Evolutionary conservation across 2,113 vertebrate genomes (phyloP).

Genomic region (Gavia stellata): DNA sequence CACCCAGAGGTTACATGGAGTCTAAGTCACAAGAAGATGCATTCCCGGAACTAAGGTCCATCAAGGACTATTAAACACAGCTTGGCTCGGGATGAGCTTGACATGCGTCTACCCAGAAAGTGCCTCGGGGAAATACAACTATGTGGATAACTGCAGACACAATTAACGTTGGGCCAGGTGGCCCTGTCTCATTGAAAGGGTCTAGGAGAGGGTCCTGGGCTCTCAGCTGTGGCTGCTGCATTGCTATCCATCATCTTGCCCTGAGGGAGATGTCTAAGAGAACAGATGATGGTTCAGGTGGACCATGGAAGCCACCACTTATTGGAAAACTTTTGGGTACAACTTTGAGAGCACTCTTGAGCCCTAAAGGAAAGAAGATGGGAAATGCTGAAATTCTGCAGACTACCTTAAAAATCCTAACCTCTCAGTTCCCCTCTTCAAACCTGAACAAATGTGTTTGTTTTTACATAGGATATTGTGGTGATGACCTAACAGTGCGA

Average conservation of each 20-base stretch:
- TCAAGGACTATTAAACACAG: neutral
- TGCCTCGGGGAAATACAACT: neutral
- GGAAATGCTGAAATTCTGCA: neutral
- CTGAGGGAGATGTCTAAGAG: neutral
- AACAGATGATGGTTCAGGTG: neutral
- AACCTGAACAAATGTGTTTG: neutral
- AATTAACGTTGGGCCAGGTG: neutral
- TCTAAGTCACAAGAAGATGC: neutral
- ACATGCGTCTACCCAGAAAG: neutral
- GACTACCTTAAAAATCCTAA: neutral
- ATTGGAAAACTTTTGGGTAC: neutral
- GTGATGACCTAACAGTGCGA: neutral
- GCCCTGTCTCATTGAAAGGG: neutral
- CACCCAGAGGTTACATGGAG: neutral
- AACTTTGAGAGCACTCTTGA: neutral
- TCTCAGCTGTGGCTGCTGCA: neutral
- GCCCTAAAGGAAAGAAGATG: neutral
- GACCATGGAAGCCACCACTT: neutral
- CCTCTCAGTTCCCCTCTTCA: neutral
- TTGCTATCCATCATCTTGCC: neutral
- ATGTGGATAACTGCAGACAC: neutral
- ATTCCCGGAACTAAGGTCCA: neutral
- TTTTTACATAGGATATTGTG: neutral
- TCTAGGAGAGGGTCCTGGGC: neutral
- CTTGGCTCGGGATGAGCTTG: neutral